phyloP scores from a whole-genome alignment of 1,140 invertebrate species.

The Drosophila seguyi region DNA sequence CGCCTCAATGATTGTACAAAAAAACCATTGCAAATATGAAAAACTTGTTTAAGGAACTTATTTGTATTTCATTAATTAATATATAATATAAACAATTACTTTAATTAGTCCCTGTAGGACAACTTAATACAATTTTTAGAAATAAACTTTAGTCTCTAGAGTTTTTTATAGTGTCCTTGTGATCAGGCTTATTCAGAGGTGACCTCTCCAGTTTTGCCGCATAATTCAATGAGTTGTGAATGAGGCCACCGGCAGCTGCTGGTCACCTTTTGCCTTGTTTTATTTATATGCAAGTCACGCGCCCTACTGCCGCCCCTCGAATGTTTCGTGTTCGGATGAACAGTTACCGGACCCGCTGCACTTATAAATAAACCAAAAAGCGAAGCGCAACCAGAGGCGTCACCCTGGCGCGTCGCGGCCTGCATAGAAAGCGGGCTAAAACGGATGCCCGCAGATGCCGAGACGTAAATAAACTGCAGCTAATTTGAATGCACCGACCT shows the following conservation, averaged over 20 bases:
- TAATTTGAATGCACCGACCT: conserved; percentile 48
- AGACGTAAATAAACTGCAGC: conserved; percentile 52
- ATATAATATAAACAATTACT: too few relatives aligned
- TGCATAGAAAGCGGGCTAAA: conserved; percentile 26
- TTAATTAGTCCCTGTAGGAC: too few relatives aligned
- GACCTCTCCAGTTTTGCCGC: conserved; percentile 19
- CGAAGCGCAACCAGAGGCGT: conserved; percentile 10
- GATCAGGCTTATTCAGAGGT: conserved; percentile 22
- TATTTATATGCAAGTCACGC: conserved; percentile 44
- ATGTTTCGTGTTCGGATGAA: conserved; percentile 26
- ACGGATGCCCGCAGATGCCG: conserved; percentile 25
- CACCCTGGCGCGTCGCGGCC: conserved; percentile 17
- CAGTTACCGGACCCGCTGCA: conserved; percentile 14
- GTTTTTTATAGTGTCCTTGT: conserved; percentile 1
- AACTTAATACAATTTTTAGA: too few relatives aligned
- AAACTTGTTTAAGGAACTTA: too few relatives aligned
- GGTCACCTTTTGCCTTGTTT: conserved; percentile 25
- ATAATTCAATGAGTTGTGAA: conserved; percentile 44
- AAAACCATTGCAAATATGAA: background rate
- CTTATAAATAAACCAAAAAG: conserved; percentile 47
- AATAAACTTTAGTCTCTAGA: too few relatives aligned
- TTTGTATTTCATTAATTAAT: too few relatives aligned
- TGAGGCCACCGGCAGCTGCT: conserved; percentile 27
- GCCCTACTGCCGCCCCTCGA: background rate
- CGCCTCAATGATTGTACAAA: background rate